These are phyloP conservation scores for Bufo bufo DNA, from an alignment of 2,113 vertebrate species.

Conservation along the genomic window DNA sequence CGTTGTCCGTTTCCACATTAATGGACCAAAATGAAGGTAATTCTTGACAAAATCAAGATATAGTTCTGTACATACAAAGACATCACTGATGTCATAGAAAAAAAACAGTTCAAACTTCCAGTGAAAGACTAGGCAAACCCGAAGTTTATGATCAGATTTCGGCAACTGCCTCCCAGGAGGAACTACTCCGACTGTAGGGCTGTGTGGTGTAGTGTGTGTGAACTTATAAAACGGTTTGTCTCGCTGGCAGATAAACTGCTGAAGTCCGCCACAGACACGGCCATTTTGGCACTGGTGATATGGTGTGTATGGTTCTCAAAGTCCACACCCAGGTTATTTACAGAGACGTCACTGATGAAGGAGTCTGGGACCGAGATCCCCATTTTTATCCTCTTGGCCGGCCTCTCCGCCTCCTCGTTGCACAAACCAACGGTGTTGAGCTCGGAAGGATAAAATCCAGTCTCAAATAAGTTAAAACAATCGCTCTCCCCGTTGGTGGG, in stretches of 20 bases:
- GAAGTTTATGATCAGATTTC: conserved; percentile 74
- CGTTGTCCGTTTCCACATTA: conserved; percentile 85
- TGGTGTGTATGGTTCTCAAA: conserved; percentile 89
- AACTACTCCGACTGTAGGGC: conserved; percentile 94
- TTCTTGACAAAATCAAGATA: conserved; percentile 99
- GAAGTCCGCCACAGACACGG: conserved; percentile 95
- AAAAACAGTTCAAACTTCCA: conserved; percentile 86
- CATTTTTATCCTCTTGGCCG: conserved; percentile 94
- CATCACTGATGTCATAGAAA: conserved; percentile 99
- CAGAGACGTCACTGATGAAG: conserved; percentile 92
- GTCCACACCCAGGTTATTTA: conserved; percentile 88
- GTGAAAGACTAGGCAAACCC: conserved; percentile 93
- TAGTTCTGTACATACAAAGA: conserved; percentile 97
- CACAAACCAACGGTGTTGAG: conserved; percentile 83
- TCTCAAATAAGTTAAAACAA: conserved; percentile 97
- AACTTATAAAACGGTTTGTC: conserved; percentile 86
- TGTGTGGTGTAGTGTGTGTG: conserved; percentile 87
- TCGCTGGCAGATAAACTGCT: conserved; percentile 87
- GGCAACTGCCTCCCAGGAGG: conserved; percentile 60
- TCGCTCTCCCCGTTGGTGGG: conserved; percentile 86
- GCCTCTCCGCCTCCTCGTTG: conserved; percentile 88
- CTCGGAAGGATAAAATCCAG: conserved; percentile 93
- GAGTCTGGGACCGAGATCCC: conserved; percentile 85
- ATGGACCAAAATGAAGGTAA: conserved; percentile 91
- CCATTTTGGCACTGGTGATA: conserved; percentile 95